Base-by-base conservation (phyloP, 2,888 invertebrate genomes). In the Terebella lapidaria region DNA sequence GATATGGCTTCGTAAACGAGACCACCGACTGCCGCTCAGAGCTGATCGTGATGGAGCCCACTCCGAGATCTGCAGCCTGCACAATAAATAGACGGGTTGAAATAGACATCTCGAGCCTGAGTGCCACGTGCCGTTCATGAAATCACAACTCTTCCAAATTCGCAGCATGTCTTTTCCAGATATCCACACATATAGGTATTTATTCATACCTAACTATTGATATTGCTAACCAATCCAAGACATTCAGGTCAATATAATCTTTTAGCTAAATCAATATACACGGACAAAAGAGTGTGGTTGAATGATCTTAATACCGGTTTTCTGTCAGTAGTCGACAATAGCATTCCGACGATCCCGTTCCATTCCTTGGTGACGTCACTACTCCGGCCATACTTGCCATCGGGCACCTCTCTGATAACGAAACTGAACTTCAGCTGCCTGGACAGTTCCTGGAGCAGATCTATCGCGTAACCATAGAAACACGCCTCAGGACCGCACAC, bases 31-130 rank as follows among this genome's bases (percentile, higher is more conserved):
- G 93, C 18, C 94, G 83, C 0, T 93, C 93, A 79, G 92, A 94
- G 81, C 92, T 94, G 71, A 94, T 95, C 2, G 94, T 95, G 89
- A 95, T 92, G 0, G 94, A 93, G 0, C 92, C 94, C 0, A 94
- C 91, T 0, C 94, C 94, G 65, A 95, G 84, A 75, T 94, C 94
- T 0, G 93, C 94, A 81, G 91, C 88, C 92, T 91, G 86, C 73
- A 92, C 91, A 22, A 46, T n/a, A 35, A 35, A 35, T 15, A 35
- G 42, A n/a, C n/a, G n/a, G n/a, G n/a, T n/a, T n/a, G n/a, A 58
- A 3, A 28, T 10, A 29, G 20, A 51, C n/a, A n/a, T n/a, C n/a
- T n/a, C n/a, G n/a, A n/a, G n/a, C n/a, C n/a, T n/a, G n/a, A n/a
- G n/a, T n/a, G n/a, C n/a, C n/a, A n/a, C n/a, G n/a, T n/a, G n/a